Evolutionary conservation across 2,888 invertebrate species (phyloP).

Genomic region (Gymnocheta viridis): DNA sequence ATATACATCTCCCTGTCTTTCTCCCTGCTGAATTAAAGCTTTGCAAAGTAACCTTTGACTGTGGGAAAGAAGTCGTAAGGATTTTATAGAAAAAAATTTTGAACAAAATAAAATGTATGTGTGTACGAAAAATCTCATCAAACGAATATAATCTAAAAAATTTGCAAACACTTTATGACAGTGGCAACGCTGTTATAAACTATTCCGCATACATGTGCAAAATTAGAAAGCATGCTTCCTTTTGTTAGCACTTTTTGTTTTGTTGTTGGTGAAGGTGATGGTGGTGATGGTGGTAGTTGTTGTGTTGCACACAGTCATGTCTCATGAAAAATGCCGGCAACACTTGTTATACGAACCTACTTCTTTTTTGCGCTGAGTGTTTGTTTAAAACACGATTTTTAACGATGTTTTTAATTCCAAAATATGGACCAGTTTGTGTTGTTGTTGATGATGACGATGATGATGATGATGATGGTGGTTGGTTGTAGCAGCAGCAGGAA

Average conservation of each 20-base stretch:
- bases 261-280: too few relatives aligned
- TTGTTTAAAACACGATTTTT: slow-evolving; percentile 44
- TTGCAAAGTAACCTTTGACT: too few relatives aligned
- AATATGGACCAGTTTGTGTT: slow-evolving; percentile 64
- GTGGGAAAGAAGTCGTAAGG: too few relatives aligned
- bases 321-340: slow-evolving; percentile 58
- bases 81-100: not conserved
- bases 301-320: slow-evolving; percentile 26
- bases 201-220: slow-evolving; percentile 53
- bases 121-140: not conserved
- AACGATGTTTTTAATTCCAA: slow-evolving; percentile 53
- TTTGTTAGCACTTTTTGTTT: slow-evolving; percentile 21
- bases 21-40: too few relatives aligned
- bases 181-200: slow-evolving; percentile 9
- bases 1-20: too few relatives aligned
- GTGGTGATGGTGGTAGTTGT: not conserved
- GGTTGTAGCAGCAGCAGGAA: slow-evolving; percentile 30
- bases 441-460: slow-evolving; percentile 30
- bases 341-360: slow-evolving; percentile 57
- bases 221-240: slow-evolving; percentile 41
- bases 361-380: slow-evolving; percentile 3
- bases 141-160: not conserved
- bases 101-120: too few relatives aligned
- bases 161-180: not conserved
- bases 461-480: too few relatives aligned